These are phyloP conservation scores for Microtus oregoni DNA, from an alignment of 2,113 vertebrate species.

Conservation along the genomic window DNA sequence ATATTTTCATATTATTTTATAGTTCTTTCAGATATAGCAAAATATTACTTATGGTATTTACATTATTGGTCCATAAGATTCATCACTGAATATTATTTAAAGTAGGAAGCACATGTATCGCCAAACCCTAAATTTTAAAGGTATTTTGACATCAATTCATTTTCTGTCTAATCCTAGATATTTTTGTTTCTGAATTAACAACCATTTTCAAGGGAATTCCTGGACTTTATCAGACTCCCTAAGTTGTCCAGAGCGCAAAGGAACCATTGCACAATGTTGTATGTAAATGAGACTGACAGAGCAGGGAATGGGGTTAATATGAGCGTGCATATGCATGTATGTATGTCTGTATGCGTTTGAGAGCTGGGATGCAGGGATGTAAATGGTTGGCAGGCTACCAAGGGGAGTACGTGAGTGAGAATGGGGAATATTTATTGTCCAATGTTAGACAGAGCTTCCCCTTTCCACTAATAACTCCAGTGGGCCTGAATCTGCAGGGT, in stretches of 20 bases:
- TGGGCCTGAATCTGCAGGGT: background rate
- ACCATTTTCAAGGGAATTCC: background rate
- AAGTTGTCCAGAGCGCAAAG: background rate
- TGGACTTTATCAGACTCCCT: background rate
- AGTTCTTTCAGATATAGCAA: background rate
- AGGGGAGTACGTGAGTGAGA: background rate
- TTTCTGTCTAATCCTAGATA: constrained; percentile 13
- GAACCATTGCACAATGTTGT: background rate
- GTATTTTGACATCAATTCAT: constrained; percentile 36
- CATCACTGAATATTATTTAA: constrained; percentile 8
- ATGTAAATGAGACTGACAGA: background rate
- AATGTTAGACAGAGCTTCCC: background rate
- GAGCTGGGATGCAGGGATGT: background rate
- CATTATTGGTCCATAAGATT: background rate
- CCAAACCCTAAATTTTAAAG: background rate
- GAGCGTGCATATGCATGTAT: background rate
- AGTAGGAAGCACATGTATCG: background rate
- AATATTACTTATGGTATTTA: constrained; percentile 6
- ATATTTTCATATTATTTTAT: constrained; percentile 20
- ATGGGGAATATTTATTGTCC: background rate
- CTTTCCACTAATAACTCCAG: background rate
- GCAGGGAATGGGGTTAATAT: background rate
- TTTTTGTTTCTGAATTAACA: constrained; percentile 17
- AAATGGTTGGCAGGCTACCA: background rate
- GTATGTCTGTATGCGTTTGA: background rate